Evolutionary conservation across 2,113 vertebrate genomes (phyloP).

Genomic region (Eleginops maclovinus): DNA sequence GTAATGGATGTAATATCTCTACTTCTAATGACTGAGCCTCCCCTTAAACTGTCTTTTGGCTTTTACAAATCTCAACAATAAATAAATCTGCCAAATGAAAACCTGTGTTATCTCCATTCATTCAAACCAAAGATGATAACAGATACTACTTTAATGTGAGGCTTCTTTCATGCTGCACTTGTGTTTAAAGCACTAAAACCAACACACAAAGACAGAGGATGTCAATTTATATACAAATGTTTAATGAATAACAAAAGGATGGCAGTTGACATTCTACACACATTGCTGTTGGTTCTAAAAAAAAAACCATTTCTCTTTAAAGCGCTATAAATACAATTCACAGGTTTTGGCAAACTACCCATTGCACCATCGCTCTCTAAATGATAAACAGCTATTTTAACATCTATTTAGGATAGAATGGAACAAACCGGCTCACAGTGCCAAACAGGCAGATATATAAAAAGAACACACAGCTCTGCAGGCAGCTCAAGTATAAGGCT

Average conservation of each 20-base stretch:
- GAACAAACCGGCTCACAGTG: slow-evolving; percentile 49
- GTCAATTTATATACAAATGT: slow-evolving; percentile 80
- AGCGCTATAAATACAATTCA: slow-evolving; percentile 70
- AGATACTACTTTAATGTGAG: no score
- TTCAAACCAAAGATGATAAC: background rate
- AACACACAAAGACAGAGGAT: slow-evolving; percentile 16
- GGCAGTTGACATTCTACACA: slow-evolving; percentile 76
- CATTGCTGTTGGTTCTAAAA: slow-evolving; percentile 55
- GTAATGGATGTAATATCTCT: no score
- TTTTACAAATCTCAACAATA: slow-evolving; percentile 6
- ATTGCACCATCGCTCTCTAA: slow-evolving; percentile 49
- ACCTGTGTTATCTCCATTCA: background rate
- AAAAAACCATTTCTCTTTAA: slow-evolving; percentile 12
- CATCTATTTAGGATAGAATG: slow-evolving; percentile 65
- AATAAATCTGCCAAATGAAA: slow-evolving; percentile 18
- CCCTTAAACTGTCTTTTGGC: background rate
- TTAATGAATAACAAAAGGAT: slow-evolving; percentile 85
- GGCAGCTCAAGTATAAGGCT: slow-evolving; percentile 67
- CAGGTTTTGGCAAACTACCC: slow-evolving; percentile 73
- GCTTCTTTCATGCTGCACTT: background rate
- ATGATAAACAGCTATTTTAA: slow-evolving; percentile 64
- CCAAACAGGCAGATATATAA: slow-evolving; percentile 41
- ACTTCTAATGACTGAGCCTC: no score
- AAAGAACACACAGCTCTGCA: slow-evolving; percentile 40
- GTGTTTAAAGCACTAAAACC: slow-evolving; percentile 17